Conservation (phyloP, 2,113 vertebrate genomes). For the Stegostoma tigrinum region DNA sequence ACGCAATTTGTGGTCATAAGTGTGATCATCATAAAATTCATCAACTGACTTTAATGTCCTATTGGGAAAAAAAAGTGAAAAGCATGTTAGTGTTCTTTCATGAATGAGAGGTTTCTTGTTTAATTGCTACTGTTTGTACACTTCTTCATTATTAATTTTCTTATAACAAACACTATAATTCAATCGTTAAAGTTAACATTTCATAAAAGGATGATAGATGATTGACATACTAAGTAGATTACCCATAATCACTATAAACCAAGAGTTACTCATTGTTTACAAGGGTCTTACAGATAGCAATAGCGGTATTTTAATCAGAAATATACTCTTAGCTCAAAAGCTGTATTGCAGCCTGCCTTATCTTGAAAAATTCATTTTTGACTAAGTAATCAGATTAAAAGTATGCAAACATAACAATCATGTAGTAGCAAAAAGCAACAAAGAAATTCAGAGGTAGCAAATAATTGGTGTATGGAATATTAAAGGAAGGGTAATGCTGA, state of each 20-base stretch:
- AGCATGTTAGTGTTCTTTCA: not conserved
- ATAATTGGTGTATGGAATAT: too few relatives aligned
- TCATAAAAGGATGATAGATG: not conserved
- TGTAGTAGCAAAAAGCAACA: not conserved
- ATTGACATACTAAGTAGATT: not conserved
- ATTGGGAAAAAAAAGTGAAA: not conserved
- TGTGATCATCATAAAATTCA: constrained; percentile 12
- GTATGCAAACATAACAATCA: not conserved
- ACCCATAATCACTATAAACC: not conserved
- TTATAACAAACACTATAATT: not conserved
- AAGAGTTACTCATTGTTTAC: not conserved
- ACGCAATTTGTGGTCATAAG: constrained; percentile 19
- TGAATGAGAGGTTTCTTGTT: not conserved
- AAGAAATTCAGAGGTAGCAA: not conserved
- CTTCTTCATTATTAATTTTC: not conserved
- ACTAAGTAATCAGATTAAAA: not conserved
- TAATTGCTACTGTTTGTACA: not conserved
- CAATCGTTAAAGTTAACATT: not conserved
- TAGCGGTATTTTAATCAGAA: not conserved
- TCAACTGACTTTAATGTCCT: constrained; percentile 24
- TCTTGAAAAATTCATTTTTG: not conserved
- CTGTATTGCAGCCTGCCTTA: not conserved
- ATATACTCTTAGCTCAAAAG: not conserved
- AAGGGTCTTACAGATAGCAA: not conserved
- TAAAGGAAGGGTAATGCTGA: too few relatives aligned